These are phyloP conservation scores for Tamandua tetradactyla DNA, from an alignment of 2,797 vertebrate genomes.

Conservation along the genomic window DNA sequence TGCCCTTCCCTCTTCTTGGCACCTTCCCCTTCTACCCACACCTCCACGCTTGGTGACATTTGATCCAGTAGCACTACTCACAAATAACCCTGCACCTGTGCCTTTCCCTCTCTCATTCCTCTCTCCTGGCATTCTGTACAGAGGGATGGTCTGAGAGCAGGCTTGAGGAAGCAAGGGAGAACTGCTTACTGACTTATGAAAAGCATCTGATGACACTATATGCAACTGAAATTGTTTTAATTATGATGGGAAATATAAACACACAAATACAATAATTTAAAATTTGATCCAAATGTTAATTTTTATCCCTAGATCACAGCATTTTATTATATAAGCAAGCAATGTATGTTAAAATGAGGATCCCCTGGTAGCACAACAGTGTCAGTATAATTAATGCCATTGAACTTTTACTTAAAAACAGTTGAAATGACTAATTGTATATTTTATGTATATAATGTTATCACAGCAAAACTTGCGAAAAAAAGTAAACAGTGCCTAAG, in stretches of 20 bases:
- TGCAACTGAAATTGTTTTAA: neutral
- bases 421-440: too few species aligned
- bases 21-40: neutral
- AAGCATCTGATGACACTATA: neutral
- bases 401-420: too few species aligned
- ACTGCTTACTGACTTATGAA: neutral
- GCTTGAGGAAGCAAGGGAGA: neutral
- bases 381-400: too few species aligned
- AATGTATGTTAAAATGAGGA: neutral
- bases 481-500: constrained; percentile 49
- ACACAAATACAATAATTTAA: neutral
- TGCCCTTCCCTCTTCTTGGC: neutral
- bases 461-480: too few species aligned
- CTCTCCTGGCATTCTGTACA: neutral
- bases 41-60: neutral
- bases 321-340: neutral
- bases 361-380: neutral
- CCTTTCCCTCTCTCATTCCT: neutral
- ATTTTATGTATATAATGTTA: too few species aligned
- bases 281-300: constrained; percentile 32
- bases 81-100: neutral
- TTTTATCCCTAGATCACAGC: neutral
- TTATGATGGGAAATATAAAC: neutral
- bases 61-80: neutral
- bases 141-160: neutral